These are phyloP conservation scores for Bombus confusus DNA, from an alignment of 1,140 invertebrate genomes.

Conservation along the genomic window DNA sequence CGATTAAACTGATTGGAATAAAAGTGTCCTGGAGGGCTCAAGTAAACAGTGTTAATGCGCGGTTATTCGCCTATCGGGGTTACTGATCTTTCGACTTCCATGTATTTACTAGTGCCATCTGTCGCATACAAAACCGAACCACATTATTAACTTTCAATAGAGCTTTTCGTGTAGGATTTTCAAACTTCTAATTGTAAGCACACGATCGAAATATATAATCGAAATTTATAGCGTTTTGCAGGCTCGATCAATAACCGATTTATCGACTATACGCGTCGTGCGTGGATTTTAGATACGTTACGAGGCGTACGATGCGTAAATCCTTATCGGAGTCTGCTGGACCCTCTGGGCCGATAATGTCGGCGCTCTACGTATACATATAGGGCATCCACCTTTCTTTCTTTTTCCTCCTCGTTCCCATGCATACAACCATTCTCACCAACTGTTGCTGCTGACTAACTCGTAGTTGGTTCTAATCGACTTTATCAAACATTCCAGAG, in stretches of 20 bases:
- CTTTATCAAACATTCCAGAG: constrained; percentile 79
- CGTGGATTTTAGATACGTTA: neutral
- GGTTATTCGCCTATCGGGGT: constrained; percentile 77
- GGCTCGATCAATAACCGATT: neutral
- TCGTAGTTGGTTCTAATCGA: constrained; percentile 63
- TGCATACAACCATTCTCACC: constrained; percentile 16
- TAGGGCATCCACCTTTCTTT: constrained; percentile 37
- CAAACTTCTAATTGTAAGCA: neutral
- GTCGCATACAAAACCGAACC: constrained; percentile 69
- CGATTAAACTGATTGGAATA: constrained; percentile 32
- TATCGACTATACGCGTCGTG: neutral
- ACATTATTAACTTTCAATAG: constrained; percentile 51
- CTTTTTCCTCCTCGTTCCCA: constrained; percentile 19
- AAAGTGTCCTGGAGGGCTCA: constrained; percentile 68
- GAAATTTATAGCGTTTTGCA: neutral
- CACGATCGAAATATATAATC: constrained; percentile 13
- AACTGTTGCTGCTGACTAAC: constrained; percentile 50
- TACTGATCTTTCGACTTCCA: constrained; percentile 78
- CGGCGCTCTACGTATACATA: constrained; percentile 24
- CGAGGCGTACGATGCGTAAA: constrained; percentile 20
- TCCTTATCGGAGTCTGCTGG: constrained; percentile 45
- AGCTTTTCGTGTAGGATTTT: constrained; percentile 30
- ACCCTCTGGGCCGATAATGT: constrained; percentile 49
- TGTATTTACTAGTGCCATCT: constrained; percentile 78
- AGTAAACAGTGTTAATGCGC: constrained; percentile 68